These are phyloP conservation scores for Phocides pigmalion DNA, from an alignment of 1,140 invertebrate genomes.

Conservation along the genomic window DNA sequence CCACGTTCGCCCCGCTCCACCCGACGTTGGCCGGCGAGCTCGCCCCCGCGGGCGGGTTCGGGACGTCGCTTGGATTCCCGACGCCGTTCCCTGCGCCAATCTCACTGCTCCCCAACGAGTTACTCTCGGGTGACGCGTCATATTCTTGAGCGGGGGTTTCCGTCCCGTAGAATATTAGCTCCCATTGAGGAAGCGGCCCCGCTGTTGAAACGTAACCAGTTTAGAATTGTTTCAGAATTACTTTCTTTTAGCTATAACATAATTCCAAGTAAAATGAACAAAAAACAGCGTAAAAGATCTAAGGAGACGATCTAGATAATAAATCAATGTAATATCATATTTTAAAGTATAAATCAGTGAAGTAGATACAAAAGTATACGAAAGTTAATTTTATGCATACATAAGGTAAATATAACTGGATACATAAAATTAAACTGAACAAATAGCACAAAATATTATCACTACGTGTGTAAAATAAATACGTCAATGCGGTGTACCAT, in stretches of 20 bases:
- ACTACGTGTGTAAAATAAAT: constrained; percentile 7
- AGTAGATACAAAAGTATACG: too few species aligned
- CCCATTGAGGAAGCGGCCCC: constrained; percentile 87
- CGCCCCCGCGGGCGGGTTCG: neutral
- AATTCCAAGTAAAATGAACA: too few species aligned
- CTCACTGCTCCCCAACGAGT: constrained; percentile 40
- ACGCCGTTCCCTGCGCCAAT: too few species aligned
- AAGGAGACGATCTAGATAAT: too few species aligned
- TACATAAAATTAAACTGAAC: neutral
- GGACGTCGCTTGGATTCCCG: neutral
- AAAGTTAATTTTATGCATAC: too few species aligned
- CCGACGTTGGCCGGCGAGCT: constrained; percentile 26
- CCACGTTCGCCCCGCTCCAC: constrained; percentile 47
- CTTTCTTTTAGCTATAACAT: too few species aligned
- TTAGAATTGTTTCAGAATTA: neutral
- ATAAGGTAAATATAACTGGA: too few species aligned
- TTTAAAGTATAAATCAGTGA: too few species aligned
- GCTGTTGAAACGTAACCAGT: constrained; percentile 45
- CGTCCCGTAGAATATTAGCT: constrained; percentile 91
- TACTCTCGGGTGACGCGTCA: constrained; percentile 65
- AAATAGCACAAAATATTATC: constrained; percentile 4
- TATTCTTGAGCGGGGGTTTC: constrained; percentile 85
- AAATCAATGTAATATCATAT: too few species aligned
- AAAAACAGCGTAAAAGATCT: too few species aligned
- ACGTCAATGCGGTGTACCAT: constrained; percentile 15